Evolutionary conservation across 2,888 invertebrate genomes (phyloP), one percentile per base, ranked within the genome.

Genomic region (Drosophila prostipennis): DNA sequence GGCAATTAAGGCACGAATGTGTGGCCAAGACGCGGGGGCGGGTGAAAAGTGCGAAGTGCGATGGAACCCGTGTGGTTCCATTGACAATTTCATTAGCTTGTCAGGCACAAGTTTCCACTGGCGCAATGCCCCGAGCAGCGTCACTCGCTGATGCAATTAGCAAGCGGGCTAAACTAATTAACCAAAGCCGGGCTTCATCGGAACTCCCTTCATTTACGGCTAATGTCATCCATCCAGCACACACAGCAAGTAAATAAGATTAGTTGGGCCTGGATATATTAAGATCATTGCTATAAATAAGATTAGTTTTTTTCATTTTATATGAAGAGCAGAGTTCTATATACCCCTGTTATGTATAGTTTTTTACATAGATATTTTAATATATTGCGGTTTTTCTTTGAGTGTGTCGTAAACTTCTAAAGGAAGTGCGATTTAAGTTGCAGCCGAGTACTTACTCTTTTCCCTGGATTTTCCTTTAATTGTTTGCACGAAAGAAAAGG

Each of bases 61-160:
- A 11, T 67, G 70, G 54, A 51, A 48, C 71, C 72, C 68, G 61
- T 78, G 87, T 52, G 84, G 73, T 83, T 72, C 70, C 80, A 80
- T 78, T 74, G 80, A 74, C 75, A 88, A 86, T 83, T 83, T 74
- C 70, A 88, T 83, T 88, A 85, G 86, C 72, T 81, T 72, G 76
- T 57, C 80, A 34, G 52, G 49, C 51, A 43, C 19, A 61, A 61
- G 51, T 43, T 52, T 48, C 65, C 69, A 55, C 46, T 10, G 55
- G 72, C 69, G 53, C 34, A 55, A 6, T 40, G 52, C 39, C 54
- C 6, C 10, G 46, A 43, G 57, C 39, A 43, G 45, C 39, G 58
- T 39, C 56, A 59, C 65, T 52, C 72, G 40, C 65, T 54, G 42
- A 68, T 74, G 72, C 87, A 87, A 82, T 82, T 85, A 82, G 70